Base-by-base conservation (phyloP, 2,113 vertebrate genomes). In the Capricornis sumatraensis region DNA sequence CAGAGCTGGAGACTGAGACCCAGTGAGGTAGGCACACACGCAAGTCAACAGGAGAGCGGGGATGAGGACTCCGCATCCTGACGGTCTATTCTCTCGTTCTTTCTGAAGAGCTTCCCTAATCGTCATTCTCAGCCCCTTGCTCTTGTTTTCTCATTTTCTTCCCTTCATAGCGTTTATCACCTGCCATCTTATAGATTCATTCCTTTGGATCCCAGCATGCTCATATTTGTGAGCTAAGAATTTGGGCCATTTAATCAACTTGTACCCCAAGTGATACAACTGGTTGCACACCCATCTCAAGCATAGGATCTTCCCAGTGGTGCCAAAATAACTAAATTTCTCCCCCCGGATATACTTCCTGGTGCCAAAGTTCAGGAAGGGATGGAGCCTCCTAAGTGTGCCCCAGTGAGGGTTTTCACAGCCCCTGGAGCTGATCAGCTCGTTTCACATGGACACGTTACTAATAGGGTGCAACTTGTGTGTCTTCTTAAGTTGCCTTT, bases 81-180 rank as follows among this genome's bases (percentile, higher is more conserved):
- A 14, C 0, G 2, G n/a, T n/a, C 40, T 36, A 2, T 11, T 17
- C 82, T 36, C n/a, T 30, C 1, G 0, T 45, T 27, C 74, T 67
- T 43, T 17, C 85, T 5, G 5, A 14, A 25, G 7, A 3, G 33
- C 58, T 85, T 57, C 57, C 28, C 83, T 60, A 55, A 23, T 23
- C 3, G 21, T 33, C 17, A 0, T 17, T 78, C 92, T 79, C 16
- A 3, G 17, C 87, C 16, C 57, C 17, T 47, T 16, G 25, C 30
- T 60, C 87, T 57, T 12, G 6, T 19, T 30, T 36, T 6, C 11
- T 53, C 9, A 5, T 25, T 83, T 55, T 9, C 50, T 16, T 83
- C 23, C 45, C 84, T 40, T 10, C 17, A 0, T 21, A 27, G 40
- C 17, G 11, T 43, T 21, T 43, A 5, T 23, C 25, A 0, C 52